Evolutionary conservation across 1,140 invertebrate genomes (phyloP).

Genomic region (Drosophila willistoni): DNA sequence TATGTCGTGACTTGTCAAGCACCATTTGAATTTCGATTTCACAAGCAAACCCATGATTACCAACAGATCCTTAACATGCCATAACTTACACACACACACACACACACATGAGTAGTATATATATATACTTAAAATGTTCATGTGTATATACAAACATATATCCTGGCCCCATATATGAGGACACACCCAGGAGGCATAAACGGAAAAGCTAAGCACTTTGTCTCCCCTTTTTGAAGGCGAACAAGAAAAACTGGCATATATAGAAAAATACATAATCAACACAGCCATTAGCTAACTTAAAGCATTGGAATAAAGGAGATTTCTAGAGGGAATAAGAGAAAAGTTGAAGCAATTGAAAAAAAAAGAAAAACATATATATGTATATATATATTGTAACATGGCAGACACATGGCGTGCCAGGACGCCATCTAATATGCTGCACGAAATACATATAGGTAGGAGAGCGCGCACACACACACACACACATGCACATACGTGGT

Average conservation of each 20-base stretch:
- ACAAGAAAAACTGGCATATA: conserved; percentile 12
- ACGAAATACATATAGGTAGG: neutral
- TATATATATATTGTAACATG: conserved; percentile 10
- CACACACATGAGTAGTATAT: neutral
- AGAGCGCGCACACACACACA: too few relatives aligned
- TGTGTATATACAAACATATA: neutral
- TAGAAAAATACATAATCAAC: conserved; percentile 68
- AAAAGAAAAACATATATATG: conserved; percentile 8
- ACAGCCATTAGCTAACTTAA: conserved; percentile 68
- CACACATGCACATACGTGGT: neutral
- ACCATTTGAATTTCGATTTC: conserved; percentile 61
- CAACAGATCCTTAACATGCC: conserved; percentile 42
- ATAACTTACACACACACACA: conserved; percentile 20
- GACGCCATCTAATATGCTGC: conserved; percentile 8
- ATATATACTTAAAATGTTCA: neutral
- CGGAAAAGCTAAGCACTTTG: conserved; percentile 3
- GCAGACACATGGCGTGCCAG: conserved; percentile 41
- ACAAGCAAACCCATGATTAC: conserved; percentile 64
- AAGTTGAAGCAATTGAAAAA: conserved; percentile 59
- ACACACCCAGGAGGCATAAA: conserved; percentile 36
- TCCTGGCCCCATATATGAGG: conserved; percentile 11
- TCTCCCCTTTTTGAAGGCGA: neutral
- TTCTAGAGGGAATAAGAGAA: neutral
- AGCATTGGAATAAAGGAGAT: conserved; percentile 28
- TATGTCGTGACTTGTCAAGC: conserved; percentile 18